Evolutionary conservation across 2,113 vertebrate genomes (phyloP).

Genomic region (Dasyurus viverrinus): DNA sequence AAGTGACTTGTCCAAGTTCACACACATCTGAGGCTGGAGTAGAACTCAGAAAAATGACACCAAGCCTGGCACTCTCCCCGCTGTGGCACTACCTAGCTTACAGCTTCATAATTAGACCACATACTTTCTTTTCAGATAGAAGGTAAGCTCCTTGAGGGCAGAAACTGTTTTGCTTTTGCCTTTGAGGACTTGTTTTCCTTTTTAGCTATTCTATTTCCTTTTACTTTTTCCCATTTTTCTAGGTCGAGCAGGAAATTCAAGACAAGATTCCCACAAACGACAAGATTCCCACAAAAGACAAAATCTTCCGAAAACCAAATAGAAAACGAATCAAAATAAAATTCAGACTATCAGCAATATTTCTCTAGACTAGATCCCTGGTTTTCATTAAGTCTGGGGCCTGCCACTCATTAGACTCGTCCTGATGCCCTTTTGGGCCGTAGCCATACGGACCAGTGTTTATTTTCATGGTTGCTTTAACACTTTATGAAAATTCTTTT

Average conservation of each 20-base stretch:
- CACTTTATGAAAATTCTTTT: neutral
- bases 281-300: slow-evolving; percentile 16
- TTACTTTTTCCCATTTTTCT: neutral
- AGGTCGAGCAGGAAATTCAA: slow-evolving; percentile 40
- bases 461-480: slow-evolving; percentile 10
- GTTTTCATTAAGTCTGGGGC: neutral
- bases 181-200: neutral
- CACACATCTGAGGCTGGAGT: neutral
- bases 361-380: neutral
- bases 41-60: neutral
- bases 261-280: slow-evolving; percentile 18
- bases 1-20: neutral
- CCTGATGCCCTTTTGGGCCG: neutral
- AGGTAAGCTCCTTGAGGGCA: neutral
- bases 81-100: neutral
- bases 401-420: neutral
- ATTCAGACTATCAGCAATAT: neutral
- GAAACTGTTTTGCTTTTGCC: neutral
- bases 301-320: slow-evolving; percentile 7
- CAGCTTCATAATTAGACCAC: neutral
- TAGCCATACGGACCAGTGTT: neutral
- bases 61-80: neutral
- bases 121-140: neutral
- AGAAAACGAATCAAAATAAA: neutral
- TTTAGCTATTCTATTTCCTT: neutral